Evolutionary conservation across 2,797 vertebrate genomes (phyloP).

Genomic region (Pangasius mekongensis): DNA sequence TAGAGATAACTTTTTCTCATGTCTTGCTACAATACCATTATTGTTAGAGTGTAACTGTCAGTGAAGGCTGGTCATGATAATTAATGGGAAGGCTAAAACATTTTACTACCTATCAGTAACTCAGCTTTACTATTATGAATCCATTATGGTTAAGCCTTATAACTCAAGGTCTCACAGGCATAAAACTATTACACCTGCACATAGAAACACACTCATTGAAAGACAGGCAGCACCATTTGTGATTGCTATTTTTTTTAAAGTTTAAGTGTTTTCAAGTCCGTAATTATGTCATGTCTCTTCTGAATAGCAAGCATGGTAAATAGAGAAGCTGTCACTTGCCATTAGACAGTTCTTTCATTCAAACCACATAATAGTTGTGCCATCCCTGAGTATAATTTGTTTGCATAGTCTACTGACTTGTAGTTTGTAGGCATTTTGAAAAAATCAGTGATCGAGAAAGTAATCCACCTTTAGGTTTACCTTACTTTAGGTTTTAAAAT

Average conservation of each 20-base stretch:
- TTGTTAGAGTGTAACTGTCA: neutral
- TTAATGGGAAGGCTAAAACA: neutral
- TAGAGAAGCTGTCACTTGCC: neutral
- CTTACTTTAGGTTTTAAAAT: neutral
- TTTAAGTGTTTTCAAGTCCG: neutral
- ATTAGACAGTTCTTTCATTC: constrained; percentile 4
- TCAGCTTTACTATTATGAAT: constrained; percentile 15
- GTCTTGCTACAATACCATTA: neutral
- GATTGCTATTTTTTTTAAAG: neutral
- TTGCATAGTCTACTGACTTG: neutral
- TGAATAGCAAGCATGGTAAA: neutral
- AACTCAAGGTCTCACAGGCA: neutral
- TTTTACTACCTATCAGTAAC: constrained; percentile 10
- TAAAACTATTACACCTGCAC: neutral
- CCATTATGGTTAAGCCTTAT: neutral
- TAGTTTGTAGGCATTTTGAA: no score
- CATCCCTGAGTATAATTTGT: neutral
- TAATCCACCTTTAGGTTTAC: neutral
- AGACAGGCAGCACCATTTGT: neutral
- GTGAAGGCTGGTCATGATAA: neutral
- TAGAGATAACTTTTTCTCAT: neutral
- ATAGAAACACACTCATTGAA: neutral
- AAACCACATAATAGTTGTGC: neutral
- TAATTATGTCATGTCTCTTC: neutral
- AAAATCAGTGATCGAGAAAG: neutral